Evolutionary conservation across 2,888 invertebrate genomes (phyloP).

Genomic region (Metellina segmentata): DNA sequence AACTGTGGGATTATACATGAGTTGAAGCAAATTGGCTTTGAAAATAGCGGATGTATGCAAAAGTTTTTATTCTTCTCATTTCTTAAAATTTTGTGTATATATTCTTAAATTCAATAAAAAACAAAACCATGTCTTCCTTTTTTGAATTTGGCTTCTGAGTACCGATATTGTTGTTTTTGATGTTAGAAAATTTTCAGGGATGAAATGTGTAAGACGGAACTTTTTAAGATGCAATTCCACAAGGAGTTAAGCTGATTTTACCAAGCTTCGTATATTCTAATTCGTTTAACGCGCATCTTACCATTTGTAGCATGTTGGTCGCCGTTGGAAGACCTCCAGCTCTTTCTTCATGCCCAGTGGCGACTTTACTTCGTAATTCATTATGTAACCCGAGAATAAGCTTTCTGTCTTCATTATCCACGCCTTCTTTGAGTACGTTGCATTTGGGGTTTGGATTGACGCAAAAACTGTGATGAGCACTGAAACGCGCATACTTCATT

Average conservation of each 20-base stretch:
- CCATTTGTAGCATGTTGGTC: conserved; percentile 74
- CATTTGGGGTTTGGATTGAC: not conserved
- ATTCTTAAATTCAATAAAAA: too few species aligned
- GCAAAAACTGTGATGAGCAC: not conserved
- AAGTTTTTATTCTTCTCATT: too few species aligned
- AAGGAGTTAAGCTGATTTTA: not conserved
- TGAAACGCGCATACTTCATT: not conserved
- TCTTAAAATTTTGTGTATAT: too few species aligned
- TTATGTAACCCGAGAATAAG: conserved; percentile 67
- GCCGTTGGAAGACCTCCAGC: conserved; percentile 64
- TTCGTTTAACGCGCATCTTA: not conserved
- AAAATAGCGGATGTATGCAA: too few species aligned
- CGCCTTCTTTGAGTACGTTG: not conserved
- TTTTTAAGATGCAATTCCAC: too few species aligned
- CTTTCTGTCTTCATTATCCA: not conserved
- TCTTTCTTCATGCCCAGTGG: conserved; percentile 60
- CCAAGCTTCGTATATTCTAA: not conserved
- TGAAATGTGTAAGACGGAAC: too few species aligned
- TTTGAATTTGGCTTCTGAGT: not conserved
- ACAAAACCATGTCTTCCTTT: too few species aligned
- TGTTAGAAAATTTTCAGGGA: not conserved
- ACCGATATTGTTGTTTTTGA: not conserved
- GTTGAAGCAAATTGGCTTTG: too few species aligned
- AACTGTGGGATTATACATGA: too few species aligned
- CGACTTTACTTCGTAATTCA: conserved; percentile 65